Evolutionary conservation across 2,797 vertebrate genomes (phyloP).

Genomic region (Cynopterus sphinx): DNA sequence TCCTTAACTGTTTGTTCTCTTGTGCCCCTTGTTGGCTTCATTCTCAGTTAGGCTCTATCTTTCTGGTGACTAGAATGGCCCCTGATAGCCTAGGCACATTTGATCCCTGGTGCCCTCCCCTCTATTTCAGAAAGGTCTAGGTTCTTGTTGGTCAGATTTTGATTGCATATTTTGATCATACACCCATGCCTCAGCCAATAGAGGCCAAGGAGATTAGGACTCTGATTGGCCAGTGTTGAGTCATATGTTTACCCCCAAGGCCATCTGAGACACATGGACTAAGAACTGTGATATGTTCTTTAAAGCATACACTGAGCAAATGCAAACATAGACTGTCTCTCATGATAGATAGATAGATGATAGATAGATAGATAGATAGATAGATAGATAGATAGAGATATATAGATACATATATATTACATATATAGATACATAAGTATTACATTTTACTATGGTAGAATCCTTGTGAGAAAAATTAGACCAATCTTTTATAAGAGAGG

Average conservation of each 20-base stretch:
- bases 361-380: too few species aligned
- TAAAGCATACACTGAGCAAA: background rate
- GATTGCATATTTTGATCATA: background rate
- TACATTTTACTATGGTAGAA: background rate
- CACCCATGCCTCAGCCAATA: background rate
- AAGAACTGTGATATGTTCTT: background rate
- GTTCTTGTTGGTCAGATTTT: background rate
- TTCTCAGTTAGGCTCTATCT: background rate
- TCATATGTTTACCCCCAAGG: background rate
- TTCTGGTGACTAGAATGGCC: slow-evolving; percentile 3
- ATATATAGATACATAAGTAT: too few species aligned
- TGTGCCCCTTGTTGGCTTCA: background rate
- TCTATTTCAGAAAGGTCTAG: background rate
- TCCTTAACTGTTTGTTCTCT: background rate
- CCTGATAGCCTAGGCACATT: background rate
- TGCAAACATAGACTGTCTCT: background rate
- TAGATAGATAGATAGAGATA: too few species aligned
- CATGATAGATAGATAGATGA: too few species aligned
- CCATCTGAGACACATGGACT: background rate
- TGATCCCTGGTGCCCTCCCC: background rate
- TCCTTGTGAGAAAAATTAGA: background rate
- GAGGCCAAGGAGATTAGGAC: background rate
- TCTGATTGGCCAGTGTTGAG: background rate
- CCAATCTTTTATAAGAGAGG: background rate
- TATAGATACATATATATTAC: too few species aligned